Conservation (phyloP, 1,140 invertebrate genomes). For the Trichomalopsis sarcophagae region DNA sequence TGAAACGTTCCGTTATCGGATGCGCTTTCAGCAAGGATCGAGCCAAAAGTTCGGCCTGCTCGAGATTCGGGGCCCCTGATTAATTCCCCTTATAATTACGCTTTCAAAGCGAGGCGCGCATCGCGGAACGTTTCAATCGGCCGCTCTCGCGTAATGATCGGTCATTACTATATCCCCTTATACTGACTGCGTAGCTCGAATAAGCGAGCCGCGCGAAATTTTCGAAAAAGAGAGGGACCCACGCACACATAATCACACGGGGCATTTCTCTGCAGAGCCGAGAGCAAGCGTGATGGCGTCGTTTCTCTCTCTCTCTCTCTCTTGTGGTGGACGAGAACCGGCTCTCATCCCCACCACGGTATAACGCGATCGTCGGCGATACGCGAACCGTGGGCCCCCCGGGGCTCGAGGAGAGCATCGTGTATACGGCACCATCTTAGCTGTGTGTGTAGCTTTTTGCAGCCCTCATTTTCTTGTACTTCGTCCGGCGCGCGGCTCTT, state of each 20-base stretch:
- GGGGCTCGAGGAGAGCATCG: slow-evolving; percentile 25
- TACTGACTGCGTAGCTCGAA: neutral
- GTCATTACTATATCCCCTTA: slow-evolving; percentile 33
- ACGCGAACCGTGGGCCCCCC: slow-evolving; percentile 40
- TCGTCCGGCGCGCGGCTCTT: slow-evolving; percentile 3
- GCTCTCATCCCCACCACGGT: slow-evolving; percentile 67
- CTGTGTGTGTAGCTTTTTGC: neutral
- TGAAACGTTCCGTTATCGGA: too few relatives aligned
- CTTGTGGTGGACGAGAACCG: slow-evolving; percentile 62
- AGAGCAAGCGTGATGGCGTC: neutral
- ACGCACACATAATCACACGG: slow-evolving; percentile 54
- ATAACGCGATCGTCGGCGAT: slow-evolving; percentile 34
- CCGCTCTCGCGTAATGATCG: slow-evolving; percentile 21
- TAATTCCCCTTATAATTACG: slow-evolving; percentile 45
- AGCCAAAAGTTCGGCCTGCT: neutral
- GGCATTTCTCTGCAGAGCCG: neutral
- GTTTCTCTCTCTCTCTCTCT: neutral
- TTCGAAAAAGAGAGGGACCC: slow-evolving; percentile 21
- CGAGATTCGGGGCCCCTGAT: slow-evolving; percentile 23
- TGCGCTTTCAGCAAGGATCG: neutral
- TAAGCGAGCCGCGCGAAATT: slow-evolving; percentile 3
- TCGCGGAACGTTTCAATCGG: slow-evolving; percentile 42
- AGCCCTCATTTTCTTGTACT: neutral
- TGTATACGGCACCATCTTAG: slow-evolving; percentile 30
- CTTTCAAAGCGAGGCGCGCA: slow-evolving; percentile 12